A percentile compares a stretch with the other conserved stretches of the same genome.
Conservation (phyloP, 2,888 invertebrate species). For the Xestia rhomboidea region DNA sequence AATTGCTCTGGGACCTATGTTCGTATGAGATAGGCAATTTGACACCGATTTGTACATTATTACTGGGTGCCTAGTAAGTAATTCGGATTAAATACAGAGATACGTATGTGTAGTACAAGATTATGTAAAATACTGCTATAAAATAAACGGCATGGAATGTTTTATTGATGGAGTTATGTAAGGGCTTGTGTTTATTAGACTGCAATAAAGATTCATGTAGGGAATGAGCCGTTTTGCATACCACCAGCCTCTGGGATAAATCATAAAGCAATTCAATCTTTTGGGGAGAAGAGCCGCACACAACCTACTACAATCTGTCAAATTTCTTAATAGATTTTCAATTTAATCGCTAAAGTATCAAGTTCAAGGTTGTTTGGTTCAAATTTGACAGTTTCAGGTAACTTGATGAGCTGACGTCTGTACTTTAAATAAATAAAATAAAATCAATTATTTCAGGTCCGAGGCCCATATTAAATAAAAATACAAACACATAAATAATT, state of each 20-base stretch:
- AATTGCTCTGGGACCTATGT: slow-evolving; percentile 68
- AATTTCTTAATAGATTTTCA: too few relatives aligned
- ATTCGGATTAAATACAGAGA: slow-evolving; percentile 23
- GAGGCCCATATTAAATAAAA: too few relatives aligned
- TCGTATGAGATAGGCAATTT: slow-evolving; percentile 61
- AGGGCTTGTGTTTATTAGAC: background rate
- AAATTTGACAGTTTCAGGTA: too few relatives aligned
- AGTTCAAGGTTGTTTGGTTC: too few relatives aligned
- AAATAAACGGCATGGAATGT: slow-evolving; percentile 26
- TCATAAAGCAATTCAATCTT: background rate
- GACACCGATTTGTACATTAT: slow-evolving; percentile 56
- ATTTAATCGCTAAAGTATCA: too few relatives aligned
- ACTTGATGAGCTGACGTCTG: too few relatives aligned
- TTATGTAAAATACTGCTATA: slow-evolving; percentile 41
- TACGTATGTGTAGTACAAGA: slow-evolving; percentile 13
- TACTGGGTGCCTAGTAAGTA: slow-evolving; percentile 23
- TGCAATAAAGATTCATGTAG: slow-evolving; percentile 12
- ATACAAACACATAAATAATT: too few relatives aligned
- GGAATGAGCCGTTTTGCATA: background rate
- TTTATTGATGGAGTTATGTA: slow-evolving; percentile 22
- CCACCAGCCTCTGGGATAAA: background rate
- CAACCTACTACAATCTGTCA: too few relatives aligned
- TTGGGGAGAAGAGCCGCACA: background rate
- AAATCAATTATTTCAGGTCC: too few relatives aligned
- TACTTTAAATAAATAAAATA: too few relatives aligned